Conservation (phyloP, 2,888 invertebrate genomes). For the Deroplatys truncata region DNA sequence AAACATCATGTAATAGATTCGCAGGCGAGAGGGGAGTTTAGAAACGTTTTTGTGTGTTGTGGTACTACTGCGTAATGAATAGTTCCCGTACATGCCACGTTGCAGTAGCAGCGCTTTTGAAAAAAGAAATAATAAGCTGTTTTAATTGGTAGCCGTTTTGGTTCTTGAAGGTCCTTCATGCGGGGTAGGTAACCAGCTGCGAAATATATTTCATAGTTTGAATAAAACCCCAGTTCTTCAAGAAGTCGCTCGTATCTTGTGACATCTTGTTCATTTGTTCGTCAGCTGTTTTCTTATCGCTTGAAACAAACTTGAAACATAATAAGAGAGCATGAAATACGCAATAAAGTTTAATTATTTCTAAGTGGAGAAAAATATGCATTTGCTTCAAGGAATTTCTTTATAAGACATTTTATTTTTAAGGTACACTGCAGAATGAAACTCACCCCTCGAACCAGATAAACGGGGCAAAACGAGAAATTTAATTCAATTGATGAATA, state of each 20-base stretch:
- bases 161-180: background rate
- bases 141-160: background rate
- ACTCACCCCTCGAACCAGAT: no score
- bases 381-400: background rate
- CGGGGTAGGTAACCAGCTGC: background rate
- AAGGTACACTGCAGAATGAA: no score
- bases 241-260: background rate
- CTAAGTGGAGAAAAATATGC: background rate
- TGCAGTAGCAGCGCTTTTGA: background rate
- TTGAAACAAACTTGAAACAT: background rate
- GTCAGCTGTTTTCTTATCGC: no score
- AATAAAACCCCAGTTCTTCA: background rate
- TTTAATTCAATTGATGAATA: no score
- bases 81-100: background rate
- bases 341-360: no score
- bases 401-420: background rate
- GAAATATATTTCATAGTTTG: background rate
- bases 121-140: background rate
- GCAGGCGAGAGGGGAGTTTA: background rate
- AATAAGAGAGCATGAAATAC: background rate
- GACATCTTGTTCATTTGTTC: background rate
- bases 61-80: background rate
- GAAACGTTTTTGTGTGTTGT: background rate
- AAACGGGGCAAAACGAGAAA: no score
- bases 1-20: background rate